Base-by-base conservation (phyloP, 2,888 invertebrate species). In the Salticus scenicus region DNA sequence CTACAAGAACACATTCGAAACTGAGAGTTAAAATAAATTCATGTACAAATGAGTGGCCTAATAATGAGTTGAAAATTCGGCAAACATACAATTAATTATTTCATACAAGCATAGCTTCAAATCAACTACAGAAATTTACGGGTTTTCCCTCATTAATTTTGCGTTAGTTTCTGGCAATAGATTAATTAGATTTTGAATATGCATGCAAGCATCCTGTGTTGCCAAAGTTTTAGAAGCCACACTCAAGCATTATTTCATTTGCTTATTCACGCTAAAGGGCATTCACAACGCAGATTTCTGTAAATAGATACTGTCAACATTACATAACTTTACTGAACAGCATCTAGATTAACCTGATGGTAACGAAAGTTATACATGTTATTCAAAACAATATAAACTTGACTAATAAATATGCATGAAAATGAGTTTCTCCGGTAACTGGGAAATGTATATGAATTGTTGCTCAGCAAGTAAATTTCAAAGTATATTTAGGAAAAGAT, bases 51-150 rank as follows among this genome's bases (percentile, higher is more conserved):
- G 2, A 57, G 57, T 24, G 24, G 24, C 24, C 24, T n/a, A 5
- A 57, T 24, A 57, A 57, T 57, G 24, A 57, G 57, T 24, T 24
- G 24, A 57, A 24, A 57, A 7, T 57, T 57, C 24, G 57, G 57
- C 12, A 2, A 57, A 57, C 57, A 57, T 57, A 57, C 57, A 57
- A 57, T 57, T 57, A 57, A 57, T 57, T 57, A 57, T 24, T 57
- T 47, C 57, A 57, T 57, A 24, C 20, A n/a, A 57, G 20, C 4
- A 24, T 57, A n/a, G 57, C 17, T 7, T 24, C 24, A 24, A 24
- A 5, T 24, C 24, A 1, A n/a, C 24, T 37, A 17, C 5, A 2
- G 20, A 24, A 24, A 57, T 57, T 17, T 57, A 5, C 24, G 17
- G 17, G 4, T 17, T 57, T 57, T 57, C 57, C 24, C 8, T 57